Conservation (phyloP, 2,113 vertebrate genomes). For the Hirundichthys speculiger region DNA sequence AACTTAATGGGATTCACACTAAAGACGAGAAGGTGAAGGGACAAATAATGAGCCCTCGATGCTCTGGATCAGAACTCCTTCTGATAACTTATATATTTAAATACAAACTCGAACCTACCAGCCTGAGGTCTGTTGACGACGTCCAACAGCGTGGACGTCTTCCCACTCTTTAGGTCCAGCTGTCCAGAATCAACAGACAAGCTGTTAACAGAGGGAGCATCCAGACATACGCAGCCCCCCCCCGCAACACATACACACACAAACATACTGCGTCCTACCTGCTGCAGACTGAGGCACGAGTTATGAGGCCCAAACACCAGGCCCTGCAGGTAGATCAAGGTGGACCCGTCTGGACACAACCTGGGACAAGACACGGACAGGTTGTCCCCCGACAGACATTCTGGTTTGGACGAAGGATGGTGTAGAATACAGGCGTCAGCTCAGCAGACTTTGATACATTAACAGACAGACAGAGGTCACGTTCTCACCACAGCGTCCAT, state of each 20-base stretch:
- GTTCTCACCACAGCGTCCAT: conserved; percentile 78
- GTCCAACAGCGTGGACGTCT: conserved; percentile 72
- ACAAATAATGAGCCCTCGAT: too few species aligned
- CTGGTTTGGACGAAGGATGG: conserved; percentile 43
- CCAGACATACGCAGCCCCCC: background rate
- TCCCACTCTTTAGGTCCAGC: conserved; percentile 74
- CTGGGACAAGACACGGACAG: conserved; percentile 76
- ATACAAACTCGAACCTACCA: conserved; percentile 49
- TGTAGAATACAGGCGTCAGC: background rate
- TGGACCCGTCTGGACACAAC: conserved; percentile 77
- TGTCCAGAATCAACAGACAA: conserved; percentile 40
- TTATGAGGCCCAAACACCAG: conserved; percentile 80
- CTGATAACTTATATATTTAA: too few species aligned
- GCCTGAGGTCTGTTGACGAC: conserved; percentile 72
- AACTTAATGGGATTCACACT: too few species aligned
- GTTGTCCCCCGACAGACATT: conserved; percentile 70
- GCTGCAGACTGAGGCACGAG: conserved; percentile 79
- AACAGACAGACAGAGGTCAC: background rate
- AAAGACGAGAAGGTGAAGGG: too few species aligned
- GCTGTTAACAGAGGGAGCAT: conserved; percentile 2
- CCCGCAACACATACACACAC: conserved; percentile 12
- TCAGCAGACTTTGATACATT: background rate
- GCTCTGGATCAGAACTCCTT: too few species aligned
- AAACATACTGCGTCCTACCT: conserved; percentile 55
- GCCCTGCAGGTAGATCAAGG: conserved; percentile 79